Percentiles rank a stretch among this genome's conserved stretches.
These are phyloP conservation scores for Leucophenga varia DNA, from an alignment of 1,140 invertebrate genomes.

Conservation along the genomic window DNA sequence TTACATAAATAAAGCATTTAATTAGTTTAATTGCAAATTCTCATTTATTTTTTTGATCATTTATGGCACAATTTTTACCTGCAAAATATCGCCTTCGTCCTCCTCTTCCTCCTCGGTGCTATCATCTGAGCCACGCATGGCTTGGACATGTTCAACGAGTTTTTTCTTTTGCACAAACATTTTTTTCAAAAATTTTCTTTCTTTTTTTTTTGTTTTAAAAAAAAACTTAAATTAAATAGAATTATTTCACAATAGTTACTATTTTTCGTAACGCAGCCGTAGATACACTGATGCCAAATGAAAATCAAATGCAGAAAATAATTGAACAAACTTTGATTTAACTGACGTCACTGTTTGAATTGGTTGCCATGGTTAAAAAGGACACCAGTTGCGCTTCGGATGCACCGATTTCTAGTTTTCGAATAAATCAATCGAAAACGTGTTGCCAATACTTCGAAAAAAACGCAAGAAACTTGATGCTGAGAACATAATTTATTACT, in stretches of 20 bases:
- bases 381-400: too few relatives aligned
- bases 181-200: constrained; percentile 4
- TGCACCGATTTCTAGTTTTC: too few relatives aligned
- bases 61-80: constrained; percentile 33
- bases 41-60: not conserved
- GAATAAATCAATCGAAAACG: too few relatives aligned
- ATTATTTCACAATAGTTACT: not conserved
- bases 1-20: too few relatives aligned
- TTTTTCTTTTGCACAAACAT: constrained; percentile 54
- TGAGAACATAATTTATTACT: too few relatives aligned
- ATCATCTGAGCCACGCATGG: constrained; percentile 34
- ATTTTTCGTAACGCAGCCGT: not conserved
- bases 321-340: too few relatives aligned
- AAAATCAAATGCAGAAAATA: too few relatives aligned
- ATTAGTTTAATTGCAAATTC: too few relatives aligned
- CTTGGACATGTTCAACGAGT: constrained; percentile 49
- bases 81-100: constrained; percentile 50
- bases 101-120: constrained; percentile 45
- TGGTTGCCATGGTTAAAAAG: too few relatives aligned
- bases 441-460: too few relatives aligned
- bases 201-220: not conserved
- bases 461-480: too few relatives aligned
- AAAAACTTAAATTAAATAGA: not conserved
- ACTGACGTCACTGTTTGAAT: too few relatives aligned
- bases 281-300: not conserved